Evolutionary conservation across 2,888 invertebrate species (phyloP).

Genomic region (Drosophila tanythrix): DNA sequence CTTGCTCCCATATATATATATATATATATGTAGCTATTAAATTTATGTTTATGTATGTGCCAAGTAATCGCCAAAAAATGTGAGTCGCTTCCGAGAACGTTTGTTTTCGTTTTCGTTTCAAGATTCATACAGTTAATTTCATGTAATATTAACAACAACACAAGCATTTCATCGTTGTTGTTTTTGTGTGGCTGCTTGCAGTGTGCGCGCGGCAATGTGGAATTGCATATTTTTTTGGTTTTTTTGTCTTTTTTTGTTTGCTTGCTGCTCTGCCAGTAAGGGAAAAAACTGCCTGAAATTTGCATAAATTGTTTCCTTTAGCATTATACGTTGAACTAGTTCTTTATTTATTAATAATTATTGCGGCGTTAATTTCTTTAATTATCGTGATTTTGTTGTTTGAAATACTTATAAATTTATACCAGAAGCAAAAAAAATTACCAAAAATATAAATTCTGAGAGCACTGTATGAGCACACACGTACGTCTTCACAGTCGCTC

Average conservation of each 20-base stretch:
- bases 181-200: constrained; percentile 37
- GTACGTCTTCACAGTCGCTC: constrained; percentile 75
- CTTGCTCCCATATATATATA: constrained; percentile 24
- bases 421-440: constrained; percentile 66
- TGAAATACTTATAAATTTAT: constrained; percentile 52
- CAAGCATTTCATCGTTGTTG: constrained; percentile 38
- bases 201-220: constrained; percentile 47
- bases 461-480: constrained; percentile 78
- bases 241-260: constrained; percentile 27
- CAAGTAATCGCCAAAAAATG: constrained; percentile 37
- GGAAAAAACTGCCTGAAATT: constrained; percentile 58
- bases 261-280: constrained; percentile 55
- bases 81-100: constrained; percentile 40
- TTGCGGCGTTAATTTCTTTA: constrained; percentile 53
- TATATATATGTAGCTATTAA: not conserved
- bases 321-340: constrained; percentile 49
- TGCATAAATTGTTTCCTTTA: constrained; percentile 49
- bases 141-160: constrained; percentile 33
- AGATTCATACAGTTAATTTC: constrained; percentile 24
- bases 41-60: constrained; percentile 21
- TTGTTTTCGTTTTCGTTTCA: constrained; percentile 30
- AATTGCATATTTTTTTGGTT: constrained; percentile 38
- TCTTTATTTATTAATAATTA: constrained; percentile 51
- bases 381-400: constrained; percentile 55
- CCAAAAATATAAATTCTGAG: constrained; percentile 79